phyloP scores from a whole-genome alignment of 2,113 vertebrate genomes.

The Brachyistius frenatus region DNA sequence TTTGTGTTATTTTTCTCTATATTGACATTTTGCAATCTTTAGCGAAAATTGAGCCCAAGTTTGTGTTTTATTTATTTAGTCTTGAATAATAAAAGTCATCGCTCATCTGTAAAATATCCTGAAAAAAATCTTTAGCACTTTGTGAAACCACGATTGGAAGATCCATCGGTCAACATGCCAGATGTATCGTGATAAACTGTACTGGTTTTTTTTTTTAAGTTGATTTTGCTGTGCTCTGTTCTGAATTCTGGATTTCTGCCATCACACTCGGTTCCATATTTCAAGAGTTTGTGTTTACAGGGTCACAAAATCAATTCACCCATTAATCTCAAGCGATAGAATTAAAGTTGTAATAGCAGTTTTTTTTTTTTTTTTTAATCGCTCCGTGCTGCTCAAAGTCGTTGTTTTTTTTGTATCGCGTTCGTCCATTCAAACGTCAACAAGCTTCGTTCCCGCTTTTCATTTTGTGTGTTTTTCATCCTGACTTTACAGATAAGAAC shows the following conservation, averaged over 20 bases:
- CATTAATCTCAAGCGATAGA: conserved; percentile 8
- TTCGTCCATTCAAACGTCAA: not conserved
- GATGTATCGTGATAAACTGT: too few relatives aligned
- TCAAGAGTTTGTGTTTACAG: not conserved
- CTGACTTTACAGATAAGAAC: conserved; percentile 9
- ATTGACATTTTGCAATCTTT: too few relatives aligned
- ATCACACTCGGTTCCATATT: not conserved
- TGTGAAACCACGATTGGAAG: too few relatives aligned
- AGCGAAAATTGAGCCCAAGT: too few relatives aligned
- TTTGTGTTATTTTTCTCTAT: too few relatives aligned
- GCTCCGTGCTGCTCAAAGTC: not conserved
- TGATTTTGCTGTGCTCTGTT: not conserved
- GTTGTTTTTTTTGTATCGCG: not conserved
- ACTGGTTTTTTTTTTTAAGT: not conserved
- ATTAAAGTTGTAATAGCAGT: not conserved
- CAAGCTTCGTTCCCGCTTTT: not conserved
- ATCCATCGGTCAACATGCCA: too few relatives aligned
- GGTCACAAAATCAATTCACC: not conserved
- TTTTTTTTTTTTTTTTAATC: not conserved
- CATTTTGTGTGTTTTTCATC: not conserved
- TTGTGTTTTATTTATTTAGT: too few relatives aligned
- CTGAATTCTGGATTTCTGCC: conserved; percentile 6
- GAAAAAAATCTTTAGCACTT: too few relatives aligned
- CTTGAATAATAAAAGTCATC: too few relatives aligned
- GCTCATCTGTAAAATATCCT: too few relatives aligned